Base-by-base conservation (phyloP, 2,888 invertebrate species). In the Phlogophora meticulosa region DNA sequence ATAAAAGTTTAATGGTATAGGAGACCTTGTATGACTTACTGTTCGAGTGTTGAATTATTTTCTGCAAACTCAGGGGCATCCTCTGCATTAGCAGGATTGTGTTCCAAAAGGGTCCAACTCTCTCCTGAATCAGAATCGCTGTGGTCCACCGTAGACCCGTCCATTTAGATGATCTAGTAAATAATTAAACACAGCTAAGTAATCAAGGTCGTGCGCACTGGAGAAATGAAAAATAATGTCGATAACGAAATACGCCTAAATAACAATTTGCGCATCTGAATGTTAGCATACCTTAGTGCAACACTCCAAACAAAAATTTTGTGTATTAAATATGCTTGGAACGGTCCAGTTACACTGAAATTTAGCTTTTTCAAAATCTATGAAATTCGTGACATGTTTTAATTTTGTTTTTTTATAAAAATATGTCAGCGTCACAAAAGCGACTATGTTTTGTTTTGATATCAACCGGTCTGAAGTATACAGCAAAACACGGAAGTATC, bases 111-210 rank as follows among this genome's bases (percentile, higher is more conserved):
- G 51, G 94, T 95, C 96, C 96, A 96, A 86, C 95, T 95, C 68
- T 95, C 95, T 48, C 95, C 94, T 34, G 95, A 95, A 85, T 96
- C 96, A n/a, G 95, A 95, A 85, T 96, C 95, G 80, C 95, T 95
- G 77, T 93, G 93, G 56, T 94, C 95, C 51, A 88, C 67, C 68
- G 80, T 81, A 66, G 89, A 85, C 72, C 89, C 91, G 86, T 95
- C 95, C 95, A 95, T 95, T 88, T 86, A 78, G 81, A 74, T 72
- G 65, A 74, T 72, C 84, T 76, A 63, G 7, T 66, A 56, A 69
- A 63, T 45, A 63, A 32, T 28, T 59, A 61, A 63, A 73, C 46
- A 51, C 56, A 57, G 63, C 24, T 61, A 40, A 52, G n/a, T 69
- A 32, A 36, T 58, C 59, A 76, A 63, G 32, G 63, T 52, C 55